These are phyloP conservation scores for Pristionchus exspectatus DNA, from an alignment of 2,888 invertebrate species.

Conservation along the genomic window DNA sequence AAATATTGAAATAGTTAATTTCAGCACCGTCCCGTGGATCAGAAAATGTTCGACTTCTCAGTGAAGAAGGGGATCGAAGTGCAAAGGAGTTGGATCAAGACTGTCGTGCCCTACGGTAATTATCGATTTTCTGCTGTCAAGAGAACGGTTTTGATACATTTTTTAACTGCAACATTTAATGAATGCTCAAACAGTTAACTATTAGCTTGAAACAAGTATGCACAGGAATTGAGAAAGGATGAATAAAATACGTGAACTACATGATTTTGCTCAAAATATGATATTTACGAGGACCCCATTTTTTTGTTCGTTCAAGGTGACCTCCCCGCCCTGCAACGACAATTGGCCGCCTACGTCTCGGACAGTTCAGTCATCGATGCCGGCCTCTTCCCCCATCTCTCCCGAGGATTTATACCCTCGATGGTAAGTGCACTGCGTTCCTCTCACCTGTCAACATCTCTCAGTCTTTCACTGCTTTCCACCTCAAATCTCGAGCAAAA, in stretches of 20 bases:
- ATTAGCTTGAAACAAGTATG: no score
- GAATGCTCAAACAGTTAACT: no score
- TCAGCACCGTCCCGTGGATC: conserved; percentile 53
- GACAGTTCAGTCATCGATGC: conserved; percentile 78
- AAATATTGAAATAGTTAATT: background rate
- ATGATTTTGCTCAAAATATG: no score
- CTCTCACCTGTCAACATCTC: no score
- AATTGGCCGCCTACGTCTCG: conserved; percentile 79
- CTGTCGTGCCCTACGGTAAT: conserved; percentile 48
- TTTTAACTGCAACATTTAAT: background rate
- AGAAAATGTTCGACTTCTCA: conserved; percentile 48
- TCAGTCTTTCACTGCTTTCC: no score
- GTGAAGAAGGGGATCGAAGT: background rate
- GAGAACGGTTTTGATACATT: background rate
- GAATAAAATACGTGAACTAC: no score
- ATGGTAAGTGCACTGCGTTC: conserved; percentile 44
- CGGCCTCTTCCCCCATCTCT: conserved; percentile 72
- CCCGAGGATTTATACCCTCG: conserved; percentile 61
- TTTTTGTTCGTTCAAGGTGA: conserved; percentile 74
- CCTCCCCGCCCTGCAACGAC: conserved; percentile 77
- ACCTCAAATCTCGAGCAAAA: no score
- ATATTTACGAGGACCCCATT: no score
- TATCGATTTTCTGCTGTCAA: background rate
- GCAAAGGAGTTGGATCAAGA: conserved; percentile 40
- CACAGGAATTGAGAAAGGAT: no score